Conservation (phyloP, 2,113 vertebrate species). For the Cheirogaleus medius region DNA sequence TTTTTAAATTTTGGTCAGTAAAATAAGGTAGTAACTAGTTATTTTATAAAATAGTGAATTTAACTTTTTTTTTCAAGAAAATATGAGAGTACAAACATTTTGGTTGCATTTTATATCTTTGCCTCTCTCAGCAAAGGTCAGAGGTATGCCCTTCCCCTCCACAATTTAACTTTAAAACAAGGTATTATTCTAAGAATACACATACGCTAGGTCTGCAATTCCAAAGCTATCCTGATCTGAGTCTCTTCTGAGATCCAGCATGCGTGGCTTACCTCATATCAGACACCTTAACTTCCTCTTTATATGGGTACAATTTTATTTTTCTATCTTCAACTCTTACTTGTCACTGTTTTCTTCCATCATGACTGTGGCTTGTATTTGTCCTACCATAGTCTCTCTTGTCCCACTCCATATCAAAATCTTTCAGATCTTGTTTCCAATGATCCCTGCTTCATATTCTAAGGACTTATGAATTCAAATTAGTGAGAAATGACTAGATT, state of each 20-base stretch:
- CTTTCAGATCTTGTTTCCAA: not conserved
- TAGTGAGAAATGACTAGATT: not conserved
- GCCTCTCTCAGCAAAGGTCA: too few relatives aligned
- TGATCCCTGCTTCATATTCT: not conserved
- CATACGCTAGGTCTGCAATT: not conserved
- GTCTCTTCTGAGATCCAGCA: not conserved
- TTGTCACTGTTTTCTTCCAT: not conserved
- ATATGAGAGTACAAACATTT: too few relatives aligned
- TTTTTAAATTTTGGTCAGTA: not conserved
- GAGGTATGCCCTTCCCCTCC: too few relatives aligned
- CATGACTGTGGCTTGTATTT: not conserved
- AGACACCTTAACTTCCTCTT: not conserved
- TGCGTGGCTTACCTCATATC: not conserved
- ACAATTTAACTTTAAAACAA: not conserved
- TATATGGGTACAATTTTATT: not conserved
- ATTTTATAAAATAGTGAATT: not conserved
- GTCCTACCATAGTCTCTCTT: not conserved
- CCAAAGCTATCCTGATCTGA: not conserved
- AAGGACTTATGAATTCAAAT: not conserved
- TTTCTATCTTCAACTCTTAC: not conserved
- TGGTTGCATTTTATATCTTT: too few relatives aligned
- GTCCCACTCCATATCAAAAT: not conserved
- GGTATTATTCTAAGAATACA: not conserved
- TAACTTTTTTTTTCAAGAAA: not conserved
- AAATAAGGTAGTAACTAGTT: not conserved